phyloP scores from a whole-genome alignment of 2,888 invertebrate genomes.

The Nebria salina region DNA sequence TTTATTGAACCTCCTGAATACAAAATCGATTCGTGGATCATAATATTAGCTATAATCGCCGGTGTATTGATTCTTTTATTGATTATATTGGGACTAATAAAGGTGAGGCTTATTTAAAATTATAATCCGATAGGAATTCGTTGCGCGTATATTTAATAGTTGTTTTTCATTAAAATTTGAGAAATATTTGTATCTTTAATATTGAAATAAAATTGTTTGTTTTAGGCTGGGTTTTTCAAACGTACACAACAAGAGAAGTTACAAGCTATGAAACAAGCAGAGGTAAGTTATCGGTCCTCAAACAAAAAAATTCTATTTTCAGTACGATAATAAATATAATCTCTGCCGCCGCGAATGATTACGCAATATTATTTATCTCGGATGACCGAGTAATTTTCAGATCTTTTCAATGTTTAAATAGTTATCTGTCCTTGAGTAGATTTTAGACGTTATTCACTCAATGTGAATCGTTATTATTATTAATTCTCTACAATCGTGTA shows the following conservation, averaged over 20 bases:
- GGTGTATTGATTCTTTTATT: constrained; percentile 32
- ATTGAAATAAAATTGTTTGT: background rate
- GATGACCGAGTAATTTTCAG: background rate
- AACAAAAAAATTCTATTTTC: background rate
- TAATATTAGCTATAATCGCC: constrained; percentile 28
- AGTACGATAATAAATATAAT: background rate
- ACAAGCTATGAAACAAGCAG: constrained; percentile 59
- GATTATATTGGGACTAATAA: constrained; percentile 28
- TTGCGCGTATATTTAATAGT: no score
- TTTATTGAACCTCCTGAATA: constrained; percentile 9
- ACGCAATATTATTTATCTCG: background rate
- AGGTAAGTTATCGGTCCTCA: constrained; percentile 52
- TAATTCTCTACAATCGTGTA: background rate
- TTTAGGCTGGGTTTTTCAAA: constrained; percentile 64
- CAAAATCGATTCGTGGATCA: constrained; percentile 34
- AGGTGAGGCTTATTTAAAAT: constrained; percentile 13
- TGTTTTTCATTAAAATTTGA: background rate
- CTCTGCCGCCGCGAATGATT: background rate
- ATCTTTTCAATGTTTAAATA: background rate
- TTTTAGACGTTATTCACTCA: background rate
- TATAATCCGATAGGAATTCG: no score
- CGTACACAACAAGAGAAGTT: constrained; percentile 64
- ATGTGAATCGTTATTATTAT: no score
- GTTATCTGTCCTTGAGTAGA: background rate
- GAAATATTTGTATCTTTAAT: background rate